Conservation (phyloP, 2,797 vertebrate species). For the Artibeus jamaicensis region DNA sequence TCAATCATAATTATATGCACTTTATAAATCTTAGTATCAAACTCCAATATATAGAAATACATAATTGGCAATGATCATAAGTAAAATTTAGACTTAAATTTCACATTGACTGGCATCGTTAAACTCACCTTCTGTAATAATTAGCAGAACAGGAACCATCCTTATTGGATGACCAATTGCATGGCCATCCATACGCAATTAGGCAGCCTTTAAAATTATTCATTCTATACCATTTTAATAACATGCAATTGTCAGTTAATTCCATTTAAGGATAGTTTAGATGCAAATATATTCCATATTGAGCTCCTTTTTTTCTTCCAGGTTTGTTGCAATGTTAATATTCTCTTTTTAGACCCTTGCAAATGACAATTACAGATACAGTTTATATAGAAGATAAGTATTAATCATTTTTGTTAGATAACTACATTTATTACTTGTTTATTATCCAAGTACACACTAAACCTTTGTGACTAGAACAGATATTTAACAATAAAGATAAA, state of each 20-base stretch:
- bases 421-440: conserved; percentile 18
- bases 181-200: neutral
- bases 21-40: neutral
- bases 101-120: conserved; percentile 64
- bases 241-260: neutral
- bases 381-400: neutral
- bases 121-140: conserved; percentile 64
- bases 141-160: neutral
- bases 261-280: conserved; percentile 28
- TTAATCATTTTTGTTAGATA: neutral
- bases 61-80: conserved; percentile 68
- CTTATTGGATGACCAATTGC: too few species aligned
- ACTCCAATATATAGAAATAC: neutral
- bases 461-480: neutral
- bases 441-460: neutral
- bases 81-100: conserved; percentile 70
- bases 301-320: neutral
- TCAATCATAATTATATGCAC: neutral
- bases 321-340: neutral
- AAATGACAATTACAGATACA: conserved; percentile 8
- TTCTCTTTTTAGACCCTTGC: neutral
- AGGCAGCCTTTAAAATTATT: neutral
- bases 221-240: neutral
- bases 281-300: conserved; percentile 22
- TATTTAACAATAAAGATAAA: neutral